Evolutionary conservation across 1,140 invertebrate species (phyloP), one percentile per base, ranked within the genome.

Genomic region (Drosophila nasuta): DNA sequence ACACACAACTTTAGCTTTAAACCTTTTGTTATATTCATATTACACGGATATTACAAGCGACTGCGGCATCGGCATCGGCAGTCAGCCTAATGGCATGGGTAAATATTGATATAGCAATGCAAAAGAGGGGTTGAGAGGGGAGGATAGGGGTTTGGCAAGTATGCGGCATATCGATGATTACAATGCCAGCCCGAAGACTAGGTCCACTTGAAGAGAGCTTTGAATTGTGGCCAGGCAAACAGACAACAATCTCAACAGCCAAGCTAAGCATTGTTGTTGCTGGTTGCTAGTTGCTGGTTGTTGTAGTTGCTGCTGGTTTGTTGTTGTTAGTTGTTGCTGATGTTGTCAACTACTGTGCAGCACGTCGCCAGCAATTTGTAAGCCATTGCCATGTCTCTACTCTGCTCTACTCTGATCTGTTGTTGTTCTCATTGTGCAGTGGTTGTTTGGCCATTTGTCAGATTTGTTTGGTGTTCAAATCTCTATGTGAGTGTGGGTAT

Each of bases 401-500:
- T 25, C 20, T 25, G 3, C 49, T 30, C 3, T 2, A 2, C 33
- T 20, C 17, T 57, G 48, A 49, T 57, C 77, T 66, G 63, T 72
- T 63, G 57, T 79, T 70, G 66, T 58, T 56, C 35, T 78, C 51
- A 41, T 68, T 67, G 43, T 65, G 38, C 60, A 25, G 43, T 64
- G 38, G 48, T 83, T 67, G 81, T 77, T 67, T 79, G 71, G 77
- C 48, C 75, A 86, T 85, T 85, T 85, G 82, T 85, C 82, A 85
- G 77, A 77, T 75, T 77, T 71, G 54, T 43, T 15, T 56, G 43
- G 1, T 64, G 43, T 67, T 41, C 38, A 52, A 35, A 43, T 67
- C 28, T 68, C 15, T 68, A 13, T 33, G 25, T 58, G 43, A 41
- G 13, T 52, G 38, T 59, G 70, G 43, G 69, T 58, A 66, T 72